These are phyloP conservation scores for Campylomormyrus tamandua DNA, from an alignment of 2,113 vertebrate species.

Conservation along the genomic window DNA sequence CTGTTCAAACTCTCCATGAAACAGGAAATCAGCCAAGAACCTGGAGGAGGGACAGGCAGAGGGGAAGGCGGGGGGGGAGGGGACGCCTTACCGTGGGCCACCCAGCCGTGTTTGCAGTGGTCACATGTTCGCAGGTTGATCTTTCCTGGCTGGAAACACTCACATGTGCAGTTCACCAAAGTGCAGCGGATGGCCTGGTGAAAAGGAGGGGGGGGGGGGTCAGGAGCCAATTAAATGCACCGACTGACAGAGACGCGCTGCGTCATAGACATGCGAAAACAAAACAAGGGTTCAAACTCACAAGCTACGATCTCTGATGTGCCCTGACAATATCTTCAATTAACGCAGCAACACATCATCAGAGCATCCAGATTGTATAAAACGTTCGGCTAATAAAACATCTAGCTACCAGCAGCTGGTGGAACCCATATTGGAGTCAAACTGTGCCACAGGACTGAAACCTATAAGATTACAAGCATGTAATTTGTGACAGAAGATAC, in stretches of 20 bases:
- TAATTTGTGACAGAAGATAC: neutral
- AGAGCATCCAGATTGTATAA: neutral
- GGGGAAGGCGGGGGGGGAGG: too few species aligned
- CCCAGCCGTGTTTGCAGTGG: constrained; percentile 82
- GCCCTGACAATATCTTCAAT: neutral
- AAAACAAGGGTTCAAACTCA: neutral
- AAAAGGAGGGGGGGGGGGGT: constrained; percentile 20
- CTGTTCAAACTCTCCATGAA: neutral
- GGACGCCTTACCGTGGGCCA: constrained; percentile 67
- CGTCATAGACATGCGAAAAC: neutral
- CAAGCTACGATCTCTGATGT: neutral
- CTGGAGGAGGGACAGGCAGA: constrained; percentile 56
- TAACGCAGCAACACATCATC: constrained; percentile 12
- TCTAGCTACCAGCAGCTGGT: neutral
- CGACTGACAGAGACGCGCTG: neutral
- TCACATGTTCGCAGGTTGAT: constrained; percentile 79
- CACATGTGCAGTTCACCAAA: constrained; percentile 74
- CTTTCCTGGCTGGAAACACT: constrained; percentile 79
- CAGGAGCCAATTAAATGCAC: neutral
- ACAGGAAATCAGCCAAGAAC: constrained; percentile 97
- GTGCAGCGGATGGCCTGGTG: constrained; percentile 74
- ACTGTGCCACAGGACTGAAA: neutral
- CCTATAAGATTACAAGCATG: neutral
- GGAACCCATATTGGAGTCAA: neutral
- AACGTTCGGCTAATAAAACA: neutral